Base-by-base conservation (phyloP, 2,888 invertebrate genomes). In the Pammene aurita region DNA sequence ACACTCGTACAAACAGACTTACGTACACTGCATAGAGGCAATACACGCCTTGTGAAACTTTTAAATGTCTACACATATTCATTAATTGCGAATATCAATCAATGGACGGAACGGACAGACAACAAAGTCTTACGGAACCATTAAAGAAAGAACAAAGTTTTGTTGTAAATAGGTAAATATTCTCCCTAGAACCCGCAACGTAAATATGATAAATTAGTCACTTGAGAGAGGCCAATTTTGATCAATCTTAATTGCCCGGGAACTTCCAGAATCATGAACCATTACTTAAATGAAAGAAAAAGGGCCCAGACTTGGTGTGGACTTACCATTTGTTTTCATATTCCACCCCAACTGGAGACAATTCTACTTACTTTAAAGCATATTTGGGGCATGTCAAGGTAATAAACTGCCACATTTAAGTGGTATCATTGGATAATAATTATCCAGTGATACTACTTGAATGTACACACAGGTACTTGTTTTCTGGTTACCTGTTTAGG, bases 181-280 rank as follows among this genome's bases (percentile, higher is more conserved):
- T 14, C 42, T 34, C 42, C 13, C 35, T 38, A 61, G 14, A 55
- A 26, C 34, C 38, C 5, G 18, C 42, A 44, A 9, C 46, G 52
- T 46, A 54, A 67, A 56, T 56, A 48, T 26, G 26, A 26, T 42
- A 42, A 56, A 42, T 46, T 58, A 72, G 73, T 74, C 73, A 78
- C 78, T 79, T 78, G 80, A 83, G 79, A 82, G 82, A 48, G 78
- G 75, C 75, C 67, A 71, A 75, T 78, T 76, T 76, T 80, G 79
- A 86, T 86, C 81, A 86, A 86, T 87, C 84, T 83, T 83, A 84
- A 87, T 87, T 86, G 86, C 81, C 81, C 71, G 78, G 80, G 74
- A 84, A 83, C 80, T 85, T 85, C 77, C 73, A 74, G 78, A 80
- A 83, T 82, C 80, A 79, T 78, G 74, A 74, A 73, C 84, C 83